Evolutionary conservation across 2,113 vertebrate species (phyloP).

Genomic region (Mustela lutreola): DNA sequence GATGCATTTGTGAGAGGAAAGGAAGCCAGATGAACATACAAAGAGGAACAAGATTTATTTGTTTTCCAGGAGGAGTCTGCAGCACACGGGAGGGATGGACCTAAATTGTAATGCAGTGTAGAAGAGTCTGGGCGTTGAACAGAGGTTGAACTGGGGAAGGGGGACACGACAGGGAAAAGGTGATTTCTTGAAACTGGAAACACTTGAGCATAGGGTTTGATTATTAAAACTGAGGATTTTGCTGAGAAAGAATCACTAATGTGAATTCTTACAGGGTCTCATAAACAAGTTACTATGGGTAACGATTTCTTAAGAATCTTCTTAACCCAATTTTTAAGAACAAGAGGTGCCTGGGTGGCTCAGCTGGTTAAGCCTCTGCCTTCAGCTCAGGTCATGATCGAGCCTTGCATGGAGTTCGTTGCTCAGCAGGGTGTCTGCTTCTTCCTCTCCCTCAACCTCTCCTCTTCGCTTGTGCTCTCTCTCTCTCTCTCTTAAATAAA

Average conservation of each 20-base stretch:
- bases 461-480: background rate
- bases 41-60: background rate
- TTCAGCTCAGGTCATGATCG: background rate
- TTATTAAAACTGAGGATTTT: background rate
- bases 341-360: background rate
- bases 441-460: background rate
- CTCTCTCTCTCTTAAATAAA: background rate
- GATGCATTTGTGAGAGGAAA: background rate
- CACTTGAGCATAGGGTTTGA: background rate
- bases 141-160: rapidly evolving
- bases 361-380: background rate
- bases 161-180: background rate
- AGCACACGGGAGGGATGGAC: rapidly evolving
- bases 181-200: background rate
- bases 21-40: background rate
- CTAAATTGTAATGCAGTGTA: background rate
- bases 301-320: background rate
- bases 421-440: background rate
- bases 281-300: background rate
- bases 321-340: background rate
- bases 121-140: background rate
- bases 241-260: background rate
- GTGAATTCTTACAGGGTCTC: background rate
- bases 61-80: background rate
- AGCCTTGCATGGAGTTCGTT: background rate